phyloP scores from a whole-genome alignment of 1,140 invertebrate genomes.

The Conus ventricosus region DNA sequence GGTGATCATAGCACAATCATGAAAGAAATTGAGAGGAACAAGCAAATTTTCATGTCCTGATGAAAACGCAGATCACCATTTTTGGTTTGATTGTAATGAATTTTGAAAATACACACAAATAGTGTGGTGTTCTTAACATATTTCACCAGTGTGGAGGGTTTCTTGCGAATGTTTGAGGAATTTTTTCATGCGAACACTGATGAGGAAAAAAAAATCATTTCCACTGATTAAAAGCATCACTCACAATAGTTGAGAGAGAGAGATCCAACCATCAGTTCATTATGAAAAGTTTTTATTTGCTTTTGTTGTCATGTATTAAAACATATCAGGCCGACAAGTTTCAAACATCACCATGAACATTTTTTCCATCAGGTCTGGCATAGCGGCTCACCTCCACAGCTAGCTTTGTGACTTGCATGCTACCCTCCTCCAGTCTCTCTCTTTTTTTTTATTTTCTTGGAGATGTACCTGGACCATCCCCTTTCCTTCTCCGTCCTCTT shows the following conservation, averaged over 20 bases:
- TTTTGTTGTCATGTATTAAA: constrained; percentile 4
- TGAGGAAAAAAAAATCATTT: not conserved
- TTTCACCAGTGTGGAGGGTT: too few species aligned
- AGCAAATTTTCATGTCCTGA: too few species aligned
- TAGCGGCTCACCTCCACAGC: not conserved
- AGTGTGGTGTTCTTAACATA: too few species aligned
- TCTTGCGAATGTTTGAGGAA: too few species aligned
- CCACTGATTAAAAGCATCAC: not conserved
- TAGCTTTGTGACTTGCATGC: not conserved
- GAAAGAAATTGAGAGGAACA: too few species aligned
- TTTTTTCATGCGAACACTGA: too few species aligned
- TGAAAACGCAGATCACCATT: too few species aligned
- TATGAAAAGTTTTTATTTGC: constrained; percentile 8
- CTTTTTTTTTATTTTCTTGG: not conserved
- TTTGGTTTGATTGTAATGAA: too few species aligned
- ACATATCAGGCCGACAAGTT: not conserved
- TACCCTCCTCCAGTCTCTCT: not conserved
- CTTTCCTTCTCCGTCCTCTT: not conserved
- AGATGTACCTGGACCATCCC: not conserved
- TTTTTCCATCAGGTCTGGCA: not conserved
- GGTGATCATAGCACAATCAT: too few species aligned
- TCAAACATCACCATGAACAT: not conserved
- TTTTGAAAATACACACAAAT: too few species aligned
- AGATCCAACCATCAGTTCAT: not conserved
- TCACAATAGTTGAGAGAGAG: too few species aligned